Percentiles rank a stretch among this genome's conserved stretches.
These are phyloP conservation scores for Cygnus atratus DNA, from an alignment of 2,113 vertebrate genomes.

Conservation along the genomic window DNA sequence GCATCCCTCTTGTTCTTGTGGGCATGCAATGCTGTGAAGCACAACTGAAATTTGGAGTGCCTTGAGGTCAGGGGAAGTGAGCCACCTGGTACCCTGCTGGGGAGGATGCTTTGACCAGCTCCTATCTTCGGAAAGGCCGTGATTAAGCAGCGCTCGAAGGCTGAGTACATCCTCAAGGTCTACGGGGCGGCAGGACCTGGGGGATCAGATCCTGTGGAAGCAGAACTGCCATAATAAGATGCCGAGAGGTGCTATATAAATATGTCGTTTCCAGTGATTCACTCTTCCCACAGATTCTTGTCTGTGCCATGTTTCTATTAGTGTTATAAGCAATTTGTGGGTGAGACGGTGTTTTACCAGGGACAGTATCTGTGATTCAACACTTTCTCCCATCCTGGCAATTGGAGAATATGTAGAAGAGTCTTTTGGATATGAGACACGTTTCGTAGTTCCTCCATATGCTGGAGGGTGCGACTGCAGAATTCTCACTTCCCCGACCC, in stretches of 20 bases:
- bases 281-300: conserved; percentile 57
- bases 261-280: conserved; percentile 59
- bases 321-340: conserved; percentile 50
- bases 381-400: conserved; percentile 8
- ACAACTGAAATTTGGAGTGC: neutral
- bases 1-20: neutral
- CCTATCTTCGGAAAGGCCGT: neutral
- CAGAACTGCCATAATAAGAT: neutral
- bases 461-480: neutral
- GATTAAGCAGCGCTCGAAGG: neutral
- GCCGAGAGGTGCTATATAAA: conserved; percentile 16
- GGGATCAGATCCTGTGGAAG: neutral
- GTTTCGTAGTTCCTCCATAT: accelerated
- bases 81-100: neutral
- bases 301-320: conserved; percentile 43
- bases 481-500: neutral
- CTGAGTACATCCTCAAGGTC: neutral
- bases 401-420: neutral
- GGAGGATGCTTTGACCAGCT: neutral
- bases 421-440: neutral
- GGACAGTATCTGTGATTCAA: conserved; percentile 50
- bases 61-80: neutral
- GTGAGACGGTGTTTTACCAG: conserved; percentile 36
- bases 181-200: neutral
- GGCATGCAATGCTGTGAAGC: accelerated